Evolutionary conservation across 2,113 vertebrate genomes (phyloP).

Genomic region (Trichechus manatus): DNA sequence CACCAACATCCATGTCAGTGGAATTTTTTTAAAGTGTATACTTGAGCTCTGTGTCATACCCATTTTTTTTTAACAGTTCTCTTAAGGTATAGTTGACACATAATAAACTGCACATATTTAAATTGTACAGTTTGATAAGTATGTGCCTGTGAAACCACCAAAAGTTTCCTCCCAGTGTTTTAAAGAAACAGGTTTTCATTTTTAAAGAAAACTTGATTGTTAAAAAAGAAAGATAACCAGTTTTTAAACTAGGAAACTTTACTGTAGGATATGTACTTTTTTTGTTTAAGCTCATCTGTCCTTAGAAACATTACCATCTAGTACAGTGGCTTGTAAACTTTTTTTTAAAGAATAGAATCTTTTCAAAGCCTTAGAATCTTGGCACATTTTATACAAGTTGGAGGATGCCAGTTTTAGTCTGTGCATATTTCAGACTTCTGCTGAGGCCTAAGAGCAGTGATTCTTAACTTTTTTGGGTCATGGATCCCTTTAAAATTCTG

Average conservation of each 20-base stretch:
- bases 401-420: constrained; percentile 16
- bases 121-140: neutral
- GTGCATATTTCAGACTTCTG: neutral
- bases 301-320: constrained; percentile 42
- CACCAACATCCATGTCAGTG: neutral
- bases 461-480: constrained; percentile 28
- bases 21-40: constrained; percentile 28
- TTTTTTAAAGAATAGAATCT: neutral
- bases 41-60: neutral
- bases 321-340: constrained; percentile 23
- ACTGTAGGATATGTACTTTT: neutral
- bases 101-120: neutral
- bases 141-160: neutral
- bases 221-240: neutral
- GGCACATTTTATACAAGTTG: neutral
- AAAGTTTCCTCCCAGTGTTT: constrained; percentile 28
- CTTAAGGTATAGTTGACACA: constrained; percentile 21
- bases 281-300: constrained; percentile 34
- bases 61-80: neutral
- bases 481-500: constrained; percentile 43
- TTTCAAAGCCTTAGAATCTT: neutral
- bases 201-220: constrained; percentile 53
- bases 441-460: neutral
- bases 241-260: constrained; percentile 45
- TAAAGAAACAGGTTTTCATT: neutral